phyloP scores from a whole-genome alignment of 1,140 invertebrate species.

The Camponotus vicinus region DNA sequence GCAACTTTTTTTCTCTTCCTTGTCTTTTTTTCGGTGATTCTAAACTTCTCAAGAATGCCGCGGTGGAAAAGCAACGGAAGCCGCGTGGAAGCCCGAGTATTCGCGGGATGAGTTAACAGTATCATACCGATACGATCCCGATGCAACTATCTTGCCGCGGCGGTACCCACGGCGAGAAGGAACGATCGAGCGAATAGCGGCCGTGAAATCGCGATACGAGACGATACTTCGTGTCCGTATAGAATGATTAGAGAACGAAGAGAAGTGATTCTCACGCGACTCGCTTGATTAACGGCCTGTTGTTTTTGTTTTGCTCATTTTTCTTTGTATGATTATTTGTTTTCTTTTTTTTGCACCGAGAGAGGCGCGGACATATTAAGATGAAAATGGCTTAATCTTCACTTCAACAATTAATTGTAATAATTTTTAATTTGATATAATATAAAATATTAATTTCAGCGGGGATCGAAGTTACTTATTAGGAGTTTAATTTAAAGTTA shows the following conservation, averaged over 20 bases:
- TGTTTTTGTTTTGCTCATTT: not conserved
- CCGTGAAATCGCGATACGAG: conserved; percentile 72
- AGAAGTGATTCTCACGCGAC: conserved; percentile 59
- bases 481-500: not conserved
- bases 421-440: not conserved
- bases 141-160: conserved; percentile 64
- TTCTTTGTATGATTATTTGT: not conserved
- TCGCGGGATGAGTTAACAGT: conserved; percentile 67
- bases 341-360: no score
- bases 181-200: conserved; percentile 70
- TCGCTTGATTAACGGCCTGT: not conserved
- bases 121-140: conserved; percentile 50
- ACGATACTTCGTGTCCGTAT: conserved; percentile 66
- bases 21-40: not conserved
- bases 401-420: not conserved
- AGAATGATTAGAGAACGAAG: conserved; percentile 67
- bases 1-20: conserved; percentile 31
- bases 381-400: not conserved
- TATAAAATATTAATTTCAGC: no score
- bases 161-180: conserved; percentile 67
- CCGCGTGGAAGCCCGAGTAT: conserved; percentile 64
- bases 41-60: not conserved
- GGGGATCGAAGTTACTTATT: not conserved
- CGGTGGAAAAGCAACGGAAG: conserved; percentile 56
- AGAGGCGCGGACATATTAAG: not conserved